phyloP scores from a whole-genome alignment of 1,140 invertebrate species.

The Ylistrum balloti region DNA sequence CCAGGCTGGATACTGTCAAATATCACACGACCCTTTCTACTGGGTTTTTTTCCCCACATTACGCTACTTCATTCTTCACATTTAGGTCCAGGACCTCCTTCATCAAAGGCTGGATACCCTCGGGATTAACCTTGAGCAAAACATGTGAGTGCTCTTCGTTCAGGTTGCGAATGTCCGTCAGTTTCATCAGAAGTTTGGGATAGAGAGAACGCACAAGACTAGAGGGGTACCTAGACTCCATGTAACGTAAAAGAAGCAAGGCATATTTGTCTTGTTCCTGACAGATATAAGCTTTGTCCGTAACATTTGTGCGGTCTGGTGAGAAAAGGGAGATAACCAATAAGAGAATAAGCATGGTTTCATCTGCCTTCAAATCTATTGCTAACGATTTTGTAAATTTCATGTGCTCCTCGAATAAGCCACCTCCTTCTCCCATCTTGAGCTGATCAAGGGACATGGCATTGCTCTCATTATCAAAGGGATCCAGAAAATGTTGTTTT shows the following conservation, averaged over 20 bases:
- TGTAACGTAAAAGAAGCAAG: constrained; percentile 83
- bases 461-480: constrained; percentile 78
- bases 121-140: constrained; percentile 82
- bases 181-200: constrained; percentile 84
- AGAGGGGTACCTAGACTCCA: constrained; percentile 83
- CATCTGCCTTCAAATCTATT: constrained; percentile 83
- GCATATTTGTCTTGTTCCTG: constrained; percentile 84
- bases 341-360: constrained; percentile 83
- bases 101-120: constrained; percentile 82
- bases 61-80: constrained; percentile 65
- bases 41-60: neutral
- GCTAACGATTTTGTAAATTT: constrained; percentile 82
- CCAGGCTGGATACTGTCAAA: neutral
- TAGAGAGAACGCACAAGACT: constrained; percentile 80
- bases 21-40: neutral
- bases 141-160: constrained; percentile 84
- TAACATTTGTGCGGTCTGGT: constrained; percentile 83
- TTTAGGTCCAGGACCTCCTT: constrained; percentile 82
- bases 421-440: constrained; percentile 72
- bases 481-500: constrained; percentile 82
- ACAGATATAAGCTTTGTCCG: constrained; percentile 80
- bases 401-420: constrained; percentile 84
- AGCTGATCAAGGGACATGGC: constrained; percentile 81
- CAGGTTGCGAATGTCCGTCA: constrained; percentile 84
- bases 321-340: constrained; percentile 84